A percentile compares a stretch with the other conserved stretches of the same genome.
Evolutionary conservation across 1,140 invertebrate genomes (phyloP).

Genomic region (Zaprionus vittiger): DNA sequence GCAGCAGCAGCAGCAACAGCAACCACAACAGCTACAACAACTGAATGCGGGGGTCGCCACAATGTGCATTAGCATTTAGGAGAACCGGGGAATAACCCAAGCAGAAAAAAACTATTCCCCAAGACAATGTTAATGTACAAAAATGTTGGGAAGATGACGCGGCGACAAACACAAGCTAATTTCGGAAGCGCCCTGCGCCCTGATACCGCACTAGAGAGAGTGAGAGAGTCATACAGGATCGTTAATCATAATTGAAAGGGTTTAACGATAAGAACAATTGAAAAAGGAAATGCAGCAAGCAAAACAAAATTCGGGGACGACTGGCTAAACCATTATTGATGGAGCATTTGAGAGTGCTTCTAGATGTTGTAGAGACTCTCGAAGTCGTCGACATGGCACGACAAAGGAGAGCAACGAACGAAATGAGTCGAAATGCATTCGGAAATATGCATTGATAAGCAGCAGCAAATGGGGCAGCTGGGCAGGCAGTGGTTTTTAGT

Average conservation of each 20-base stretch:
- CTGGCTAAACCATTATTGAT: slow-evolving; percentile 41
- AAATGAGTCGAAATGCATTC: slow-evolving; percentile 14
- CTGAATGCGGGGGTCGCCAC: slow-evolving; percentile 51
- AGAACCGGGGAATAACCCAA: slow-evolving; percentile 13
- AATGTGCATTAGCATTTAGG: slow-evolving; percentile 42
- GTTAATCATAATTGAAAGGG: slow-evolving; percentile 79
- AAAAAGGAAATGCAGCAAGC: slow-evolving; percentile 30
- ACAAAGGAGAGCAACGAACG: slow-evolving; percentile 22
- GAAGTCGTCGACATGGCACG: background rate
- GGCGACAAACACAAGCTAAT: slow-evolving; percentile 63
- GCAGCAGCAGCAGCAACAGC: background rate
- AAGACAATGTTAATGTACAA: slow-evolving; percentile 56
- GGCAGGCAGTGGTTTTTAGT: background rate
- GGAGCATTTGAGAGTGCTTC: background rate
- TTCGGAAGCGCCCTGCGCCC: slow-evolving; percentile 47
- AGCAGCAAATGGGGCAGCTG: background rate
- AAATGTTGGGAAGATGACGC: slow-evolving; percentile 53
- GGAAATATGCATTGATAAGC: slow-evolving; percentile 41
- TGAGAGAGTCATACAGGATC: slow-evolving; percentile 25
- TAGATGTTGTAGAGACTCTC: background rate
- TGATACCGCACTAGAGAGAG: slow-evolving; percentile 1
- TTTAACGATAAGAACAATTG: slow-evolving; percentile 54
- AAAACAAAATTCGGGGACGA: slow-evolving; percentile 20
- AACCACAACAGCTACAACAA: slow-evolving; percentile 25
- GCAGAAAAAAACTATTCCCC: slow-evolving; percentile 14